A percentile compares a stretch with the other conserved stretches of the same genome.
These are phyloP conservation scores for Tholera decimalis DNA, from an alignment of 2,888 invertebrate genomes.

Conservation along the genomic window DNA sequence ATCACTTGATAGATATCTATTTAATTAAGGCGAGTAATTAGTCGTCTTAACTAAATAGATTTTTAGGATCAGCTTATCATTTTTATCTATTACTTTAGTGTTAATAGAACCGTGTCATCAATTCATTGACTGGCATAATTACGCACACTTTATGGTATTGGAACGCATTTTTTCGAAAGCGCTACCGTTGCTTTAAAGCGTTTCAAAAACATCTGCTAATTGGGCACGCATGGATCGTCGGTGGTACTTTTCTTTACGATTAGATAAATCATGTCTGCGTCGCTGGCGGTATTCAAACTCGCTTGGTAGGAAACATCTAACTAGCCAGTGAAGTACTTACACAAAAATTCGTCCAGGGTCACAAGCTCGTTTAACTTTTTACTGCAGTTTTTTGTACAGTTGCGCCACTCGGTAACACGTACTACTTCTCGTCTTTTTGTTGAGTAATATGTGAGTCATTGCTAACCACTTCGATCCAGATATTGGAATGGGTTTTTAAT, in stretches of 20 bases:
- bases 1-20: background rate
- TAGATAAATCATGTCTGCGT: conserved; percentile 43
- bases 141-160: conserved; percentile 6
- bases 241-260: conserved; percentile 50
- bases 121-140: conserved; percentile 10
- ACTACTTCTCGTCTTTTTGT: conserved; percentile 61
- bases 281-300: conserved; percentile 40
- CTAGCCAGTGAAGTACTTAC: conserved; percentile 21
- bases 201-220: conserved; percentile 47
- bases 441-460: conserved; percentile 60
- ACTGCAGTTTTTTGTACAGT: conserved; percentile 69
- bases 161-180: conserved; percentile 16
- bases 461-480: conserved; percentile 37
- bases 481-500: conserved; percentile 47
- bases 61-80: background rate
- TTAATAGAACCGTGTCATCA: conserved; percentile 1
- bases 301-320: conserved; percentile 30
- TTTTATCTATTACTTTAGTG: background rate
- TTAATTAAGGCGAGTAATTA: conserved; percentile 11
- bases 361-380: conserved; percentile 75
- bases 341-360: conserved; percentile 65
- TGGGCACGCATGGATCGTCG: conserved; percentile 49
- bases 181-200: conserved; percentile 19
- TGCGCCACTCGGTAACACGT: conserved; percentile 58
- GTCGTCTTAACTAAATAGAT: background rate